Evolutionary conservation across 2,113 vertebrate species (phyloP).

Genomic region (Upupa epops): DNA sequence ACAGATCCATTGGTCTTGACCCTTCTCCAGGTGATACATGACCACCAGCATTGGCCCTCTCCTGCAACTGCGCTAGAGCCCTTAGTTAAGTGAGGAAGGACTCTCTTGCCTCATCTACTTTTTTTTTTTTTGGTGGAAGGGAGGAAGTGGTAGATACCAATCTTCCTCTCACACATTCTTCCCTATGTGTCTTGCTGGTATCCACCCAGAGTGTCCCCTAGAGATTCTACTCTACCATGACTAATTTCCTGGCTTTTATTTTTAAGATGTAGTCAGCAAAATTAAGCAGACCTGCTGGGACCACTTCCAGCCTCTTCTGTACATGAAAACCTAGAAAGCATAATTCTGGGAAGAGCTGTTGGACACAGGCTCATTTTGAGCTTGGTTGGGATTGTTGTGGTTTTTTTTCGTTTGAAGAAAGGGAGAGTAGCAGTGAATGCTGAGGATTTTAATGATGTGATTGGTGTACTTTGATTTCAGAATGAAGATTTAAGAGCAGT

Average conservation of each 20-base stretch:
- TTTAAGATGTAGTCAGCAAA: background rate
- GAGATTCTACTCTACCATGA: background rate
- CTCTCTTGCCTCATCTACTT: background rate
- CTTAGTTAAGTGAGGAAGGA: background rate
- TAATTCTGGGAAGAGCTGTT: background rate
- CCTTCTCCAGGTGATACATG: background rate
- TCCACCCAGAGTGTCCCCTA: background rate
- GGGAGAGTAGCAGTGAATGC: background rate
- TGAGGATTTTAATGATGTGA: background rate
- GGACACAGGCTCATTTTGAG: background rate
- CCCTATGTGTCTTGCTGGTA: background rate
- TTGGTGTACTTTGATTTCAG: background rate
- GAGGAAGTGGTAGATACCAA: constrained; percentile 45
- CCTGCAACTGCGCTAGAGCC: background rate
- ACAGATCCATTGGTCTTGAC: background rate
- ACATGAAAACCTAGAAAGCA: constrained; percentile 31
- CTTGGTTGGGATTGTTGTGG: background rate
- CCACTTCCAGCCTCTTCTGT: background rate
- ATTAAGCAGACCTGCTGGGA: background rate
- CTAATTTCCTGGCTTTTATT: constrained; percentile 45
- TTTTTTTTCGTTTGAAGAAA: background rate
- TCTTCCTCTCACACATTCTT: background rate
- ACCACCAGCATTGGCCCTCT: background rate
- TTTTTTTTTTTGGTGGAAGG: background rate
- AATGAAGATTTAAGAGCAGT: background rate